Conservation (phyloP, 2,113 vertebrate genomes). For the Phycodurus eques region DNA sequence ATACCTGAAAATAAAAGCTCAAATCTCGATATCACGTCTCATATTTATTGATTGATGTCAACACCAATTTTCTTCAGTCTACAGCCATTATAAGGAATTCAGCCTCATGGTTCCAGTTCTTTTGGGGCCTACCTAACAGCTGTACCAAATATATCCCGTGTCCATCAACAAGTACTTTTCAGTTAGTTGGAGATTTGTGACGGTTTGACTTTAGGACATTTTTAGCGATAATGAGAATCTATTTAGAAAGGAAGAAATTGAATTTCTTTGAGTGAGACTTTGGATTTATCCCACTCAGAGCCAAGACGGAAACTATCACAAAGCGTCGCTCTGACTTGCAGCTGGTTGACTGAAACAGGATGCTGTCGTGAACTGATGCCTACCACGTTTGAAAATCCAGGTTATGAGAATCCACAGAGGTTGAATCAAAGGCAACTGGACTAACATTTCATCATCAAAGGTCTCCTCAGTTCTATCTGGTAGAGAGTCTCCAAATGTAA, state of each 20-base stretch:
- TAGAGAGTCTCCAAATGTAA: not conserved
- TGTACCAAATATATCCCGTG: not conserved
- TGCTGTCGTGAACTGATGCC: not conserved
- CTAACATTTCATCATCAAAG: not conserved
- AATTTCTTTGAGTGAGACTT: not conserved
- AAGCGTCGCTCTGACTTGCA: no score
- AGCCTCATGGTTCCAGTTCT: not conserved
- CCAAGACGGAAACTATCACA: no score
- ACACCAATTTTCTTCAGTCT: not conserved
- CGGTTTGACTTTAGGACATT: not conserved
- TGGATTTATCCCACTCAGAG: not conserved
- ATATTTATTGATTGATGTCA: not conserved
- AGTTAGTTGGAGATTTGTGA: not conserved
- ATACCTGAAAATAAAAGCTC: not conserved
- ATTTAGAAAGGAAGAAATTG: not conserved
- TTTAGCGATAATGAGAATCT: not conserved
- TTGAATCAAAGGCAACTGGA: not conserved
- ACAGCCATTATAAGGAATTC: not conserved
- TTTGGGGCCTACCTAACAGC: not conserved
- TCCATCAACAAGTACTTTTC: not conserved
- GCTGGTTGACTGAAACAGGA: no score
- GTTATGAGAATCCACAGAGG: not conserved
- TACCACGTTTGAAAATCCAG: not conserved
- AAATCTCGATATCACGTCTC: not conserved
- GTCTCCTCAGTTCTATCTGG: not conserved